Evolutionary conservation across 23 tunicate species (phyloP).

Genomic region (Styela clava): DNA sequence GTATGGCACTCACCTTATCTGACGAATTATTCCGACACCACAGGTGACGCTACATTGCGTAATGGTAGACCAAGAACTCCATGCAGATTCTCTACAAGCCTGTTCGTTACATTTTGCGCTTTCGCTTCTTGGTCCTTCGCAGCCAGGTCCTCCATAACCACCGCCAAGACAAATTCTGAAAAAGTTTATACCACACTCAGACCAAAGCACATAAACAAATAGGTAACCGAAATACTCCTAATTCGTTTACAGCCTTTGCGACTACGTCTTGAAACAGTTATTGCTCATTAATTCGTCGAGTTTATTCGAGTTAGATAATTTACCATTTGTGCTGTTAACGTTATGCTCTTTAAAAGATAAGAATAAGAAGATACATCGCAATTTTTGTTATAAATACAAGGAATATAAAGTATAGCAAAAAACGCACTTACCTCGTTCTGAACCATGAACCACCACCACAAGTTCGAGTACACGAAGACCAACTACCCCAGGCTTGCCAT

Average conservation of each 20-base stretch:
- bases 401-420: too few relatives aligned
- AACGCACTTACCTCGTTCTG: conserved; percentile 31
- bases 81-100: conserved; percentile 35
- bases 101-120: conserved; percentile 27
- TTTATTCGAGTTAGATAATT: too few relatives aligned
- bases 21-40: conserved; percentile 29
- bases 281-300: too few relatives aligned
- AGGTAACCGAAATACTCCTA: too few relatives aligned
- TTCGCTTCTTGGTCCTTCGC: conserved; percentile 29
- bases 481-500: conserved; percentile 20
- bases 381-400: too few relatives aligned
- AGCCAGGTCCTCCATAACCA: conserved; percentile 17
- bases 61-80: conserved; percentile 38
- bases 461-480: conserved; percentile 3
- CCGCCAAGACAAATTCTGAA: conserved; percentile 46
- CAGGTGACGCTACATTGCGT: conserved; percentile 41
- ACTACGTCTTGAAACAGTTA: too few relatives aligned
- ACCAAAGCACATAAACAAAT: too few relatives aligned
- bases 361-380: too few relatives aligned
- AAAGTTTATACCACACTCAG: neutral
- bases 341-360: too few relatives aligned
- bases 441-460: conserved; percentile 12
- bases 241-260: too few relatives aligned
- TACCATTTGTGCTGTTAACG: too few relatives aligned
- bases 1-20: neutral